Evolutionary conservation across 2,797 vertebrate species (phyloP), one percentile per base, ranked within the genome.

Genomic region (Bradypus variegatus): DNA sequence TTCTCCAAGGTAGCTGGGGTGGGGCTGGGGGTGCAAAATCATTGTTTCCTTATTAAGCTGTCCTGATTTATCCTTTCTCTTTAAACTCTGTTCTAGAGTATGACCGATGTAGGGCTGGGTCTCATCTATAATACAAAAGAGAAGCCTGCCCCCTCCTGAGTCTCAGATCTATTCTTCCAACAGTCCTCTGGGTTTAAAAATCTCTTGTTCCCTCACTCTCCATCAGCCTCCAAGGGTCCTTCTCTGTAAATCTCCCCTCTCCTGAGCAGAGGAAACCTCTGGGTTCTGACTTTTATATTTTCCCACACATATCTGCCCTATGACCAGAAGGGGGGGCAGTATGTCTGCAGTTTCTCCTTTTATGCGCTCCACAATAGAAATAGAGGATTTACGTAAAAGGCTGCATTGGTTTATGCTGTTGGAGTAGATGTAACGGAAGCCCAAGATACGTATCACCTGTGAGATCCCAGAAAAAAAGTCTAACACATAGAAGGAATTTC

Each of bases 241-340:
- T 83, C 36, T 31, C 36, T 18, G 13, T 55, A 55, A 86, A 72
- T 3, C 58, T 77, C 19, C 73, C 0, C 60, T 60, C 45, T 85
- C 27, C 23, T 14, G 29, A 36, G 1, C 12, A 13, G 13, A 55
- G 41, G 18, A 81, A 84, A 88, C 3, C 33, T 41, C 50, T 18
- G 31, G 7, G 67, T 18, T 70, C 7, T 65, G 55, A 21, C n/a
- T 19, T 16, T 76, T 64, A 14, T 64, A 15, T 58, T 64, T 69
- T 48, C 31, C 10, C 15, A 64, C 58, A 8, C 25, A 27, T 69
- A 50, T 78, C 86, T 89, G 72, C 9, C 2, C 23, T 48, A 25
- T 14, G 48, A 58, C 90, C 95, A 87, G 79, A 53, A 95, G 14
- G 95, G 69, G 69, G 81, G 94, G 92, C 91, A 94, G 93, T 81